Evolutionary conservation across 2,113 vertebrate genomes (phyloP).

Genomic region (Vidua macroura): DNA sequence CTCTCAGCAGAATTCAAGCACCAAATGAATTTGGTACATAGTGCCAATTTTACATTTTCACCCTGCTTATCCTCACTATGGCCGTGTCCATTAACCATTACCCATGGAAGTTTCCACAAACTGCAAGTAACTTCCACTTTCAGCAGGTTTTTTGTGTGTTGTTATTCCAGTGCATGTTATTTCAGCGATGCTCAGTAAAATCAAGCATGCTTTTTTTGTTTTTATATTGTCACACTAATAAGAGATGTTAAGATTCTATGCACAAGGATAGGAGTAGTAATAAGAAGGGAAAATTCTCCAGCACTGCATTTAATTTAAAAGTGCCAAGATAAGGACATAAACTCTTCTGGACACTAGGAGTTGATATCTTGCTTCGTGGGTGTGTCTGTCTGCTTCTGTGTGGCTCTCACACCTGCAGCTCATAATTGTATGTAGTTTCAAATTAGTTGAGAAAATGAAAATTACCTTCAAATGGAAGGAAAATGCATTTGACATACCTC

Average conservation of each 20-base stretch:
- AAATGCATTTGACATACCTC: constrained; percentile 65
- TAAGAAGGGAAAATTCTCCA: constrained; percentile 44
- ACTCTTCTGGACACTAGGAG: neutral
- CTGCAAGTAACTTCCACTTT: neutral
- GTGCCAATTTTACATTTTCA: neutral
- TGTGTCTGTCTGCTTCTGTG: neutral
- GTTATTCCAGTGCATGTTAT: neutral
- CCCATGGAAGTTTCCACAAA: neutral
- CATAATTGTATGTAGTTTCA: constrained; percentile 46
- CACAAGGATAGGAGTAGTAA: neutral
- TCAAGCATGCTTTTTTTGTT: neutral
- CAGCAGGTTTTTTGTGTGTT: neutral
- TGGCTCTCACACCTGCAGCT: constrained; percentile 61
- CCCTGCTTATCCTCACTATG: neutral
- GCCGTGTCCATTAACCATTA: neutral
- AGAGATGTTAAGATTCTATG: constrained; percentile 12
- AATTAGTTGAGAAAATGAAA: constrained; percentile 68
- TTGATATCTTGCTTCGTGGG: neutral
- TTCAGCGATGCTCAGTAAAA: constrained; percentile 13
- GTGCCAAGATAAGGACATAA: neutral
- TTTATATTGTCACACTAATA: neutral
- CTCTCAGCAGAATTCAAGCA: neutral
- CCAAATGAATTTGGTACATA: neutral
- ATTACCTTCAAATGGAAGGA: constrained; percentile 63
- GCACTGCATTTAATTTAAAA: constrained; percentile 45